Base-by-base conservation (phyloP, 2,888 invertebrate species). In the Athrips mouffetella region DNA sequence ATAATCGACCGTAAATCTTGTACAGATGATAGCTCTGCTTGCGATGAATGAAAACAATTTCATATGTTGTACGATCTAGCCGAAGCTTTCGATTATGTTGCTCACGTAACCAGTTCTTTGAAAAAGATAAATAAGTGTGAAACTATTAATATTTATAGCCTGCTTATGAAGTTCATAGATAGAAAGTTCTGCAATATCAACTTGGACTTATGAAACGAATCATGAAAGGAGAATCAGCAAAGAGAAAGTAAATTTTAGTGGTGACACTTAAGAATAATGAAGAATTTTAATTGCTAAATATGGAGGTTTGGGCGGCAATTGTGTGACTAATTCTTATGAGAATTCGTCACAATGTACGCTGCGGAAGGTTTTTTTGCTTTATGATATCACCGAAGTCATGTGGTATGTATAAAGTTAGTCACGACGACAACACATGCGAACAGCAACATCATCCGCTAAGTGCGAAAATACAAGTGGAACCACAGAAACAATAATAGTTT, bases 371-470 rank as follows among this genome's bases (percentile, higher is more conserved):
- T 68, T 73, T 70, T 62, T 52, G 49, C 31, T 53, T 48, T 48
- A 62, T 77, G 76, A 77, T 71, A 64, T 76, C 76, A 77, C 47
- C 57, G 45, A n/a, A n/a, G n/a, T 50, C 66, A 70, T 65, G 68
- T 70, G 70, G 73, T 68, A 31, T 13, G 72, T 68, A n/a, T n/a
- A 58, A 62, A 60, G 52, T 54, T 64, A 63, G 52, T 54, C 55
- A 55, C 60, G 62, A 64, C 29, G 16, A 30, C 23, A 27, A 10
- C 11, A 35, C 35, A 25, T 16, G 16, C 29, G 30, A 27, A 47
- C 18, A 10, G 42, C 11, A 21, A 44, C 44, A 42, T 25, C 25
- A 23, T 29, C 3, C 29, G 42, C 18, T 42, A 42, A 42, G 16
- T 42, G 29, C 20, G 42, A 29, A 41, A 29, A 29, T 42, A 42